Percentiles rank a stretch among this genome's conserved stretches.
These are phyloP conservation scores for Latrodectus hesperus DNA, from an alignment of 2,888 invertebrate species.

Conservation along the genomic window DNA sequence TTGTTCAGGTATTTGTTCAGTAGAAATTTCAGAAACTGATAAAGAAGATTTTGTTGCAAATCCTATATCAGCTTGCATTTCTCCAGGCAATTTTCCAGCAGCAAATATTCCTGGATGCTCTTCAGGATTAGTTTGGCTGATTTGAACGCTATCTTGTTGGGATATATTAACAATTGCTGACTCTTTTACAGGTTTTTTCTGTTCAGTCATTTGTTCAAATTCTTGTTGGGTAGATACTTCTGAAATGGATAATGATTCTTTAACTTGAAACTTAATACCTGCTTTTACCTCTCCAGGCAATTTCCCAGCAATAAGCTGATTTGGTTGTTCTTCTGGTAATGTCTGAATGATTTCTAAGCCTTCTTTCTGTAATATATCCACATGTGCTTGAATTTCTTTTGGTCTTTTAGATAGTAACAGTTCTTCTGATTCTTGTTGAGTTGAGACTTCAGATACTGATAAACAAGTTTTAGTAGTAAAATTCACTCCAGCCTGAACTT, in stretches of 20 bases:
- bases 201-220: conserved; percentile 42
- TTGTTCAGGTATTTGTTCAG: conserved; percentile 58
- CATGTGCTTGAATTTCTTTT: conserved; percentile 47
- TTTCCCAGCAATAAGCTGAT: conserved; percentile 58
- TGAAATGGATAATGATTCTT: conserved; percentile 60
- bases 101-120: conserved; percentile 66
- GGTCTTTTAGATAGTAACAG: conserved; percentile 50
- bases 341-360: conserved; percentile 59
- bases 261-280: conserved; percentile 47
- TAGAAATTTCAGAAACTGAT: conserved; percentile 61
- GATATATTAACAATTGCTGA: conserved; percentile 54
- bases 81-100: conserved; percentile 73
- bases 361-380: conserved; percentile 57
- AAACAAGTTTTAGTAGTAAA: conserved; percentile 60
- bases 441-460: conserved; percentile 64
- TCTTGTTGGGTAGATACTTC: conserved; percentile 58
- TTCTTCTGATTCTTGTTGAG: conserved; percentile 58
- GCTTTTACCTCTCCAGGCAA: conserved; percentile 66
- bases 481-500: conserved; percentile 62
- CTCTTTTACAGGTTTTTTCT: conserved; percentile 48
- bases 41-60: conserved; percentile 52
- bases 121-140: conserved; percentile 64
- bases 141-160: conserved; percentile 62
- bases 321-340: conserved; percentile 63
- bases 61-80: conserved; percentile 78